A percentile compares a stretch with the other conserved stretches of the same genome.
phyloP scores from a whole-genome alignment of 1,140 invertebrate genomes.

The Trachelipus rathkii region DNA sequence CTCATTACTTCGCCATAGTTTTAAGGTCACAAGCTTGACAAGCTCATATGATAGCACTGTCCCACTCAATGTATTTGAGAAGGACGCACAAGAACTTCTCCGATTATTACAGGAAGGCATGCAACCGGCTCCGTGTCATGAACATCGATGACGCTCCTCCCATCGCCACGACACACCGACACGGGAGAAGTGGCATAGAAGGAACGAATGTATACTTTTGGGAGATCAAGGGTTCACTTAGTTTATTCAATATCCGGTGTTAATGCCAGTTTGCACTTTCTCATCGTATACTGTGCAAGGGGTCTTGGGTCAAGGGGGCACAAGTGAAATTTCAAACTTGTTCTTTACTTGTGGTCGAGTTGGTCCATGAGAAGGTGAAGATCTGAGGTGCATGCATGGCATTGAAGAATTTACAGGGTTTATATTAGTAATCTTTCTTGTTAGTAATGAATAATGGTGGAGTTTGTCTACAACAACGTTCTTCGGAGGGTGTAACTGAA shows the following conservation, averaged over 20 bases:
- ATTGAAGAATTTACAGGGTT: slow-evolving; percentile 35
- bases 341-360: background rate
- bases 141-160: slow-evolving; percentile 1
- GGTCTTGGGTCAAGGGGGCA: slow-evolving; percentile 33
- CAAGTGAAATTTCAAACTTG: background rate
- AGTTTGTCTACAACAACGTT: slow-evolving; percentile 32
- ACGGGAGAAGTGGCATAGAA: slow-evolving; percentile 31
- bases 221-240: slow-evolving; percentile 36
- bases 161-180: slow-evolving; percentile 26
- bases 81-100: slow-evolving; percentile 32
- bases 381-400: slow-evolving; percentile 29
- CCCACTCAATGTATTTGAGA: slow-evolving; percentile 20
- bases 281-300: slow-evolving; percentile 36
- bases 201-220: slow-evolving; percentile 43
- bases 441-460: slow-evolving; percentile 39
- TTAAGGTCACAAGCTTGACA: slow-evolving; percentile 37
- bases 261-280: slow-evolving; percentile 33
- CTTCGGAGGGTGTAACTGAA: slow-evolving; percentile 14
- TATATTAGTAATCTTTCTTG: slow-evolving; percentile 41
- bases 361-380: too few species aligned
- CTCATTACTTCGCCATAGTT: slow-evolving; percentile 38
- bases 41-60: slow-evolving; percentile 35
- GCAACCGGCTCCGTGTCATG: slow-evolving; percentile 37
- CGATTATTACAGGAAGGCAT: background rate
- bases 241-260: slow-evolving; percentile 36